Conservation (phyloP, 1,140 invertebrate genomes). For the Nixonia krombeini region DNA sequence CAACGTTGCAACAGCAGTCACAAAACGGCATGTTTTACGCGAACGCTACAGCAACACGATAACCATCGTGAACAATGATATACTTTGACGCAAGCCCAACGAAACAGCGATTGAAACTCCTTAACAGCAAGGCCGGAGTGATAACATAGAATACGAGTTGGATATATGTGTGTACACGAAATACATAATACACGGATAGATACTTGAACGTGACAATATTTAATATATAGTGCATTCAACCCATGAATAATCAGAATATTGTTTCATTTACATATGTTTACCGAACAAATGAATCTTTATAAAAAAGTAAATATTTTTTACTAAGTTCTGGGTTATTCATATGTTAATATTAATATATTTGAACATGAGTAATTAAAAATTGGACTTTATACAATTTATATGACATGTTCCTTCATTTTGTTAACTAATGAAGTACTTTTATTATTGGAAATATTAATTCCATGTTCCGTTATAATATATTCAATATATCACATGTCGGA, state of each 20-base stretch:
- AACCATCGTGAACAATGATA: conserved; percentile 23
- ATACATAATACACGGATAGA: conserved; percentile 17
- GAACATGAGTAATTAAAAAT: too few relatives aligned
- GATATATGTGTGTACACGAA: conserved; percentile 9
- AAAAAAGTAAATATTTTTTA: too few relatives aligned
- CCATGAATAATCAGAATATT: conserved; percentile 25
- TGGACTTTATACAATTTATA: too few relatives aligned
- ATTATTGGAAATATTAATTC: too few relatives aligned
- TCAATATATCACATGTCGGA: too few relatives aligned
- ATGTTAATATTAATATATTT: too few relatives aligned
- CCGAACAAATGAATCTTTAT: too few relatives aligned
- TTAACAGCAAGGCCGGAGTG: conserved; percentile 20
- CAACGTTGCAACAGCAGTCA: conserved; percentile 29
- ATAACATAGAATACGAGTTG: conserved; percentile 38
- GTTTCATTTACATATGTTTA: too few relatives aligned
- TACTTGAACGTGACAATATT: conserved; percentile 10
- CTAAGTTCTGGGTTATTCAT: too few relatives aligned
- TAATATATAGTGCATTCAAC: conserved; percentile 30
- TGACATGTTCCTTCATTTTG: too few relatives aligned
- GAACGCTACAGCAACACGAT: conserved; percentile 30
- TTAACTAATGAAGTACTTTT: too few relatives aligned
- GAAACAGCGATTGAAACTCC: conserved; percentile 30
- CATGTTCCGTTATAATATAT: too few relatives aligned
- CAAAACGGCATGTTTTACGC: conserved; percentile 22
- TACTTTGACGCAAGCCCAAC: conserved; percentile 36